phyloP scores from a whole-genome alignment of 1,140 invertebrate species.

The Metopolophium dirhodum region DNA sequence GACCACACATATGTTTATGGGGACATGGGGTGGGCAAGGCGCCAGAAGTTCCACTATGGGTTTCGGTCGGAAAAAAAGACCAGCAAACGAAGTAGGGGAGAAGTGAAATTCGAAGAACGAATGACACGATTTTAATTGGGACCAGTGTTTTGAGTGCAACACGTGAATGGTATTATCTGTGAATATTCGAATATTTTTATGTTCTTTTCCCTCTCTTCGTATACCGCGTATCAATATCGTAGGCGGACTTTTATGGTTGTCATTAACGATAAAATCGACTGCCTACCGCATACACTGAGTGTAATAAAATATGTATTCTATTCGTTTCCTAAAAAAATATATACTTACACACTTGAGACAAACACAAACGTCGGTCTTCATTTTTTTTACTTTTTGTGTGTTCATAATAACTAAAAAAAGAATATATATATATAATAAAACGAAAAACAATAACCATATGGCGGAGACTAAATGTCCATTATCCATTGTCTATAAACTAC shows the following conservation, averaged over 20 bases:
- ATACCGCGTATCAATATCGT: conserved; percentile 11
- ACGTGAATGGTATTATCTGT: conserved; percentile 46
- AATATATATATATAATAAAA: not conserved
- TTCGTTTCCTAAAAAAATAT: conserved; percentile 33
- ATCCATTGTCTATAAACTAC: conserved; percentile 53
- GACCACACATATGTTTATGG: conserved; percentile 42
- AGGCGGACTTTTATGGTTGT: conserved; percentile 53
- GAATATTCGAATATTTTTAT: conserved; percentile 41
- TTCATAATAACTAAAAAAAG: not conserved
- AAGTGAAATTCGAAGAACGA: conserved; percentile 52
- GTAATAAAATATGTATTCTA: conserved; percentile 48
- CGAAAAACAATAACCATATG: conserved; percentile 55
- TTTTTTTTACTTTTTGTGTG: not conserved
- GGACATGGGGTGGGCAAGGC: conserved; percentile 42
- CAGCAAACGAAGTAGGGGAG: not conserved
- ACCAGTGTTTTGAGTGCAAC: conserved; percentile 49
- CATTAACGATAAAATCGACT: conserved; percentile 56
- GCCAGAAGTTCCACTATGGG: conserved; percentile 18
- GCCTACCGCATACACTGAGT: conserved; percentile 20
- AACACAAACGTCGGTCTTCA: conserved; percentile 20
- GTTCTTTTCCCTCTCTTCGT: not conserved
- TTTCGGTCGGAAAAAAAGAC: conserved; percentile 12
- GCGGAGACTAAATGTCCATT: conserved; percentile 26
- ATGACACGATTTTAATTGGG: conserved; percentile 49
- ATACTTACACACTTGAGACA: not conserved